These are phyloP conservation scores for Elachura formosa DNA, from an alignment of 2,113 vertebrate species.

Conservation along the genomic window DNA sequence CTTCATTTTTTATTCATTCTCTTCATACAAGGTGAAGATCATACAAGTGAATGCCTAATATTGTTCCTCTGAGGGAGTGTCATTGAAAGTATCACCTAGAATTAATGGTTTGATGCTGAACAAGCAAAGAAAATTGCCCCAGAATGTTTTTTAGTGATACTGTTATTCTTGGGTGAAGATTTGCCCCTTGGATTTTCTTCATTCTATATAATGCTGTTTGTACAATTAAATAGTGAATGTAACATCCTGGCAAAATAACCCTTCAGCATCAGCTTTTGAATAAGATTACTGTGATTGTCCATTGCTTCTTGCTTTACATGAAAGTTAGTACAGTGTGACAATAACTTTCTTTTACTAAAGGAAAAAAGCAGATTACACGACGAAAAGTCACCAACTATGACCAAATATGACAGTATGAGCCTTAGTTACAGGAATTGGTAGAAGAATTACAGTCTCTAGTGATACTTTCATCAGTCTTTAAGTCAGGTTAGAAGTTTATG, in stretches of 20 bases:
- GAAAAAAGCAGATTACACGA: background rate
- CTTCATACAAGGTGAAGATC: slow-evolving; percentile 73
- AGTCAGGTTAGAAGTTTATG: background rate
- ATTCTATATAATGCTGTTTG: background rate
- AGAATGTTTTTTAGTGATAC: background rate
- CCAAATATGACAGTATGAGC: background rate
- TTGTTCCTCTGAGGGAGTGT: slow-evolving; percentile 54
- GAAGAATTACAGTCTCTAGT: background rate
- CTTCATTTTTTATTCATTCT: slow-evolving; percentile 80
- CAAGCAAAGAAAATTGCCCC: slow-evolving; percentile 16
- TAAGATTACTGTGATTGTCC: background rate
- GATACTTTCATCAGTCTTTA: background rate
- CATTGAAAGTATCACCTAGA: slow-evolving; percentile 42
- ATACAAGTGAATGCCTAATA: slow-evolving; percentile 71
- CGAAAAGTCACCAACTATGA: background rate
- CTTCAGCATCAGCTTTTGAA: background rate
- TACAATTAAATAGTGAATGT: background rate
- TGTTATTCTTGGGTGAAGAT: slow-evolving; percentile 9
- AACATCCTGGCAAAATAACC: slow-evolving; percentile 9
- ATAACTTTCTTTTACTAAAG: background rate
- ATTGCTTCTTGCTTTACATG: background rate
- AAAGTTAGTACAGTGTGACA: background rate
- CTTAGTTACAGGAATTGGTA: background rate
- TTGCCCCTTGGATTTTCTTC: background rate
- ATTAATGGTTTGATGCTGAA: slow-evolving; percentile 58